Conservation (phyloP, 2,888 invertebrate species). For the Napeogenes inachia region DNA sequence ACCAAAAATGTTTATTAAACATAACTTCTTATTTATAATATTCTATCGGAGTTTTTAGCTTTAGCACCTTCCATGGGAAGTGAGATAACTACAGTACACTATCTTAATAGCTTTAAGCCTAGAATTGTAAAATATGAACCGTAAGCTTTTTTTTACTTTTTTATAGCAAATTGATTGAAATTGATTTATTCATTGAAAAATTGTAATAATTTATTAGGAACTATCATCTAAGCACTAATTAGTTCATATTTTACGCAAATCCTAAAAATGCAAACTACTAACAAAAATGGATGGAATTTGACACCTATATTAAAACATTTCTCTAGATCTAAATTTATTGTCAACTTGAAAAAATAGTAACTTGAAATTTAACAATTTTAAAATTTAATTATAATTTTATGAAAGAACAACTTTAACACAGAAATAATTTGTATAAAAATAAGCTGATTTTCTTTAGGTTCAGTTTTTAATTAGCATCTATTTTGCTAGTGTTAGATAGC, state of each 20-base stretch:
- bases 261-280: slow-evolving; percentile 23
- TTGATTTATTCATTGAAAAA: neutral
- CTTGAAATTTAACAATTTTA: neutral
- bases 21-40: slow-evolving; percentile 4
- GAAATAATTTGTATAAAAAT: slow-evolving; percentile 2
- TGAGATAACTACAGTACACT: slow-evolving; percentile 29
- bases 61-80: slow-evolving; percentile 61
- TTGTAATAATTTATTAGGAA: slow-evolving; percentile 17
- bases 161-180: neutral
- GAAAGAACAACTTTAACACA: neutral
- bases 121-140: slow-evolving; percentile 24
- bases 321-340: slow-evolving; percentile 47
- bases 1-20: slow-evolving; percentile 1
- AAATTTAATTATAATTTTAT: neutral
- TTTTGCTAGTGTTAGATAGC: no score
- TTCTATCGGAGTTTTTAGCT: slow-evolving; percentile 4
- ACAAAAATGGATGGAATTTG: slow-evolving; percentile 52
- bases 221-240: slow-evolving; percentile 17
- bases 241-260: slow-evolving; percentile 27
- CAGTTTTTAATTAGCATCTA: no score
- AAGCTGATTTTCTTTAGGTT: neutral
- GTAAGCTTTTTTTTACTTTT: neutral
- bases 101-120: slow-evolving; percentile 18
- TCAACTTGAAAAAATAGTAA: slow-evolving; percentile 28
- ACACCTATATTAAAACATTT: slow-evolving; percentile 40